These are phyloP conservation scores for Pygoscelis adeliae DNA, from an alignment of 2,113 vertebrate species.

Conservation along the genomic window DNA sequence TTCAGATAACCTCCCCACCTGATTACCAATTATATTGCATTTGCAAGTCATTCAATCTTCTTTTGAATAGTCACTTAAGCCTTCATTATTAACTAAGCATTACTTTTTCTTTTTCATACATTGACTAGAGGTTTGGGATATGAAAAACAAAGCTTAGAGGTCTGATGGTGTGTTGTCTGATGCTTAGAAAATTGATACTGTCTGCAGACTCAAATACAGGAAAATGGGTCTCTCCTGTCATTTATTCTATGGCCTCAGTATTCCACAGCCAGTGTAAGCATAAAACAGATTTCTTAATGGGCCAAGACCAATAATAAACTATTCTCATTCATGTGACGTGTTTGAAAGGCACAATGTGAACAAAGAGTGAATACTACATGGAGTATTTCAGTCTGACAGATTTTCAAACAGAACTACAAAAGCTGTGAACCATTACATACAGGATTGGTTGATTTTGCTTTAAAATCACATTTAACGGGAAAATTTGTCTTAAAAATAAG, in stretches of 20 bases:
- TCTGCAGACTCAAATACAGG: neutral
- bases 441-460: neutral
- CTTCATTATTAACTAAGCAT: neutral
- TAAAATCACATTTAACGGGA: neutral
- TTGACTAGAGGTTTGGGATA: neutral
- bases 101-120: neutral
- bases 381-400: neutral
- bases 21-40: neutral
- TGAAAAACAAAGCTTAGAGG: neutral
- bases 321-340: neutral
- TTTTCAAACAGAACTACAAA: neutral
- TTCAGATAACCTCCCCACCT: neutral
- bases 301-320: conserved; percentile 18
- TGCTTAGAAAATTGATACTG: neutral
- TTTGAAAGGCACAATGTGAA: conserved; percentile 24
- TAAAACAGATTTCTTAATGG: conserved; percentile 28
- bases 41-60: neutral
- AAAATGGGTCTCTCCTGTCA: neutral
- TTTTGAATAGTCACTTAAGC: neutral
- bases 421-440: neutral
- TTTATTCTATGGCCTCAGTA: neutral
- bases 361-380: neutral
- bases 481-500: neutral
- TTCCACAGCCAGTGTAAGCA: neutral
- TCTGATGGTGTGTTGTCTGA: neutral